Evolutionary conservation across 2,888 invertebrate species (phyloP).

Genomic region (Cerceris ruficornis): DNA sequence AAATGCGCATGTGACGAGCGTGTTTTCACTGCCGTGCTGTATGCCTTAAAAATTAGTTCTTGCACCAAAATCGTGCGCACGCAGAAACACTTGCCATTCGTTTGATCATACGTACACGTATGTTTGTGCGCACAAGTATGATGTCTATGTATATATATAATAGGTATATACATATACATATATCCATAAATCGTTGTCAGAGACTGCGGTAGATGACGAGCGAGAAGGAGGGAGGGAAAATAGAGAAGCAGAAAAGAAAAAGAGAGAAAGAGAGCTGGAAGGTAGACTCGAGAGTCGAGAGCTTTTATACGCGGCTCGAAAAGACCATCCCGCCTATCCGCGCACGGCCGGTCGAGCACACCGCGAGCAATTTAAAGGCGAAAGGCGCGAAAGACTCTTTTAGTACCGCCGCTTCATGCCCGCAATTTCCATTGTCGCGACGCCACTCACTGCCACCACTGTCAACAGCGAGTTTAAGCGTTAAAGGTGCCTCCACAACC

Average conservation of each 20-base stretch:
- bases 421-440: slow-evolving; percentile 62
- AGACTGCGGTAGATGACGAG: neutral
- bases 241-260: neutral
- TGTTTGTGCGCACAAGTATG: too few relatives aligned
- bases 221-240: neutral
- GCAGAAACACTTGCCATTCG: too few relatives aligned
- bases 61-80: too few relatives aligned
- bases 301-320: slow-evolving; percentile 62
- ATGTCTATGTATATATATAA: neutral
- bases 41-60: neutral
- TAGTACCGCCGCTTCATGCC: slow-evolving; percentile 45
- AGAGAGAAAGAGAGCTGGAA: slow-evolving; percentile 16
- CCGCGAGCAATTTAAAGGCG: slow-evolving; percentile 66
- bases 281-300: slow-evolving; percentile 51
- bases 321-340: slow-evolving; percentile 65
- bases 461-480: slow-evolving; percentile 44
- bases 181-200: neutral
- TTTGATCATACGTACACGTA: too few relatives aligned
- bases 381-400: slow-evolving; percentile 64
- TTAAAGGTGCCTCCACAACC: slow-evolving; percentile 10
- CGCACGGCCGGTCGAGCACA: slow-evolving; percentile 55
- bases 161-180: neutral
- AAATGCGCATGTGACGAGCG: slow-evolving; percentile 18
- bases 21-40: neutral
- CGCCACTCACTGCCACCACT: slow-evolving; percentile 20